Conservation (phyloP, 2,797 vertebrate genomes). For the Acropternis orthonyx region DNA sequence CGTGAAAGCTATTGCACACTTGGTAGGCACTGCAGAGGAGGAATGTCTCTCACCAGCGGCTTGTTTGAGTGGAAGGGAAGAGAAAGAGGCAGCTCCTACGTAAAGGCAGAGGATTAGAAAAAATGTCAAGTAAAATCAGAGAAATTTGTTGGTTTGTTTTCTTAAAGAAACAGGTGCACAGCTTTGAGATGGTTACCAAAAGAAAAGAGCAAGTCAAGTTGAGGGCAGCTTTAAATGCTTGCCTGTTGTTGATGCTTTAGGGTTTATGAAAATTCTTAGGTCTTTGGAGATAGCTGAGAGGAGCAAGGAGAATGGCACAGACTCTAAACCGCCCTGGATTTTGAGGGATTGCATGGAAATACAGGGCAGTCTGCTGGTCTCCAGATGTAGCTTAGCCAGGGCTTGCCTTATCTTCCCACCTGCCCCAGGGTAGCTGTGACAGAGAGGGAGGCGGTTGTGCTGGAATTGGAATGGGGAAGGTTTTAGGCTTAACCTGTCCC, state of each 20-base stretch:
- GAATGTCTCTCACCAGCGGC: not conserved
- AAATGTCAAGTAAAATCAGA: constrained; percentile 20
- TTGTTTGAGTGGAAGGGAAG: not conserved
- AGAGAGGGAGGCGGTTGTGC: not conserved
- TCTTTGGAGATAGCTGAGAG: not conserved
- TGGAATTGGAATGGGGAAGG: not conserved
- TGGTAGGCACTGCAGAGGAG: not conserved
- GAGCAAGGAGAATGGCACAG: not conserved
- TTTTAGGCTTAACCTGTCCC: not conserved
- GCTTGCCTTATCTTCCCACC: not conserved
- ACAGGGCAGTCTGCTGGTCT: not conserved
- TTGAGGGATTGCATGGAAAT: not conserved
- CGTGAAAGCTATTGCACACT: not conserved
- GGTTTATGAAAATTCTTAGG: not conserved
- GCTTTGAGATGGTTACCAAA: not conserved
- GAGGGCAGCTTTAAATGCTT: not conserved
- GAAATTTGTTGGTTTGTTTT: not conserved
- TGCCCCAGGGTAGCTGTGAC: accelerated
- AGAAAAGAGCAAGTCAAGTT: not conserved
- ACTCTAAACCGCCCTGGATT: not conserved
- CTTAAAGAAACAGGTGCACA: not conserved
- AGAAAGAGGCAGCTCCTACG: not conserved
- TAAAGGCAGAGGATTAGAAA: not conserved
- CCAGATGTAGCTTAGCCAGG: not conserved
- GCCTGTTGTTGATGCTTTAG: not conserved